Percentiles rank a stretch among this genome's conserved stretches.
Conservation (phyloP, 2,888 invertebrate species). For the Melieria omissa region DNA sequence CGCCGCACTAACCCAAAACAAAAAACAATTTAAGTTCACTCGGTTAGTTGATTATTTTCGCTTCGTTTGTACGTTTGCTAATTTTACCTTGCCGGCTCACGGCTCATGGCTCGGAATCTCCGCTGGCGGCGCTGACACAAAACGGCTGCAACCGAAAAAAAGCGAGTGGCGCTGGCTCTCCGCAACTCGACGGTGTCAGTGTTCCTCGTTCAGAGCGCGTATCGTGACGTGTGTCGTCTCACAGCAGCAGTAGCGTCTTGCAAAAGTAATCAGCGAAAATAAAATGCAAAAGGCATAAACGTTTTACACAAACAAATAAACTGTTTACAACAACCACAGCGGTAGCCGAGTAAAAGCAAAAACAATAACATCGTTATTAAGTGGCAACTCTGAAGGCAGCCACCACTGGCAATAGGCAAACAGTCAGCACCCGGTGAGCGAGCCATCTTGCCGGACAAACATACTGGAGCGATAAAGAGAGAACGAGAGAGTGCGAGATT, state of each 20-base stretch:
- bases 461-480: too few species aligned
- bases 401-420: too few species aligned
- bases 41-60: constrained; percentile 45
- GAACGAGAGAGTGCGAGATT: too few species aligned
- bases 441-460: too few species aligned
- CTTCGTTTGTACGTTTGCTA: constrained; percentile 46
- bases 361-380: constrained; percentile 21
- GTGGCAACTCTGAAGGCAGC: too few species aligned
- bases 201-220: constrained; percentile 47
- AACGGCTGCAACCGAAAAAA: not conserved
- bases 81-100: constrained; percentile 41
- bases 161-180: not conserved
- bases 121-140: too few species aligned
- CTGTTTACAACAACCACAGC: not conserved
- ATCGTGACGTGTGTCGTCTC: constrained; percentile 56
- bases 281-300: constrained; percentile 40
- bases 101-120: not conserved
- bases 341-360: constrained; percentile 28
- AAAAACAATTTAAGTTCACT: constrained; percentile 42
- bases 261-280: constrained; percentile 24
- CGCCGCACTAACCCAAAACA: constrained; percentile 32
- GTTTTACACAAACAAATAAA: not conserved
- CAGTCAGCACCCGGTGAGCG: too few species aligned
- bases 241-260: constrained; percentile 20
- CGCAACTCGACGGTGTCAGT: constrained; percentile 21